phyloP scores from a whole-genome alignment of 2,113 vertebrate genomes.

The Mungos mungo region DNA sequence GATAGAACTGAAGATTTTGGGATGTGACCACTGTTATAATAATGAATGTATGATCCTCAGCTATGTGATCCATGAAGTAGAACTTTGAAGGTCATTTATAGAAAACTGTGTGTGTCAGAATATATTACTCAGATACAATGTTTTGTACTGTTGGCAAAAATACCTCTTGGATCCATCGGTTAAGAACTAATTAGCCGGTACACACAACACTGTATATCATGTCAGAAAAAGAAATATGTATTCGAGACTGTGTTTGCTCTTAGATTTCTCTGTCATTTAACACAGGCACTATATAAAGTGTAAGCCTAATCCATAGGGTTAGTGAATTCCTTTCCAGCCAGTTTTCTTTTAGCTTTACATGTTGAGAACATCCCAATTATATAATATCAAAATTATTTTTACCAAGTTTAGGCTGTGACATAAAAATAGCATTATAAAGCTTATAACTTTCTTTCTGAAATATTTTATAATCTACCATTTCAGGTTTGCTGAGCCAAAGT shows the following conservation, averaged over 20 bases:
- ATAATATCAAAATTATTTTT: constrained; percentile 19
- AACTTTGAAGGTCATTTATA: background rate
- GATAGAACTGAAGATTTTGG: background rate
- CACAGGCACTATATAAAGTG: background rate
- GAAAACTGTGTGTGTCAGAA: background rate
- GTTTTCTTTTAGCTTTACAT: background rate
- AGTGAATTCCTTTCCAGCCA: background rate
- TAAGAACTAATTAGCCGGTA: background rate
- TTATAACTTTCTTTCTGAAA: background rate
- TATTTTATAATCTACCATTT: background rate
- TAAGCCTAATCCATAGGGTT: background rate
- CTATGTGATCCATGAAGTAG: background rate
- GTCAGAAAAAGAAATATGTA: background rate
- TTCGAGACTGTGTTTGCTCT: background rate
- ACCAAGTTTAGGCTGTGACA: background rate
- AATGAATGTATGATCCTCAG: background rate
- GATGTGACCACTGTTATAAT: background rate
- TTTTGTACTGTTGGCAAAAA: background rate
- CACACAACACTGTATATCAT: background rate
- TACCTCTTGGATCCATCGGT: background rate
- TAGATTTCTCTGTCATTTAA: background rate
- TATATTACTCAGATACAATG: background rate
- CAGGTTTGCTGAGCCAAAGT: background rate
- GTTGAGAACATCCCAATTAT: background rate
- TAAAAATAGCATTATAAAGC: background rate